Percentiles rank a stretch among this genome's conserved stretches.
These are phyloP conservation scores for Apodemus speciosus DNA, from an alignment of 2,113 vertebrate genomes.

Conservation along the genomic window DNA sequence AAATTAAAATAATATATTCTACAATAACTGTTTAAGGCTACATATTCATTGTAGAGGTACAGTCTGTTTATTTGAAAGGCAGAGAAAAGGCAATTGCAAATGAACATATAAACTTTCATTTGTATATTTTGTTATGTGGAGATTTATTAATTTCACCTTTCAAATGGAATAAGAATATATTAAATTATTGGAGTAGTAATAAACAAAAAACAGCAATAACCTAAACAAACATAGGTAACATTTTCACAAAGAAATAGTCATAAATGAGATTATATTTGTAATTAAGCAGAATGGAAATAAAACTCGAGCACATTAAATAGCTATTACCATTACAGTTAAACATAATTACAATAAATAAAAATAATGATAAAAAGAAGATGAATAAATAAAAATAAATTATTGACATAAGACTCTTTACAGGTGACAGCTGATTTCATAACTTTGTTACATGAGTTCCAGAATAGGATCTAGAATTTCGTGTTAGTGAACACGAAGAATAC, in stretches of 20 bases:
- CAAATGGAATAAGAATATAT: neutral
- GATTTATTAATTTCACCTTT: conserved; percentile 12
- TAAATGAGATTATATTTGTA: neutral
- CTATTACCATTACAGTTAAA: neutral
- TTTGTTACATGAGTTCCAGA: neutral
- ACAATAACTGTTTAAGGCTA: neutral
- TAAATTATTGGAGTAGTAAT: neutral
- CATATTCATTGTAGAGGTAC: neutral
- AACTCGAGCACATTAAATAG: conserved; percentile 3
- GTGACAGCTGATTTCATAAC: neutral
- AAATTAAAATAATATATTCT: neutral
- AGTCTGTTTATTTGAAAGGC: neutral
- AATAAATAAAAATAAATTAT: neutral
- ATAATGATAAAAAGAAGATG: too few species aligned
- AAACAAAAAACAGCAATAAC: neutral
- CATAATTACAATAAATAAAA: neutral
- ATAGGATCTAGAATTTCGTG: neutral
- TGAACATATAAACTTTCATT: neutral
- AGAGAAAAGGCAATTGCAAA: neutral
- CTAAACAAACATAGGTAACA: neutral
- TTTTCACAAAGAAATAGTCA: neutral
- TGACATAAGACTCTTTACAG: neutral
- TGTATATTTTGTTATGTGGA: neutral
- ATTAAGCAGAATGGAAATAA: conserved; percentile 21
- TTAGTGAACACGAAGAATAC: neutral